Percentiles rank a stretch among this genome's conserved stretches.
Conservation (phyloP, 30 jellyfish, hydroid and myxozoan genomes). For the Haliclystus octoradiatus region DNA sequence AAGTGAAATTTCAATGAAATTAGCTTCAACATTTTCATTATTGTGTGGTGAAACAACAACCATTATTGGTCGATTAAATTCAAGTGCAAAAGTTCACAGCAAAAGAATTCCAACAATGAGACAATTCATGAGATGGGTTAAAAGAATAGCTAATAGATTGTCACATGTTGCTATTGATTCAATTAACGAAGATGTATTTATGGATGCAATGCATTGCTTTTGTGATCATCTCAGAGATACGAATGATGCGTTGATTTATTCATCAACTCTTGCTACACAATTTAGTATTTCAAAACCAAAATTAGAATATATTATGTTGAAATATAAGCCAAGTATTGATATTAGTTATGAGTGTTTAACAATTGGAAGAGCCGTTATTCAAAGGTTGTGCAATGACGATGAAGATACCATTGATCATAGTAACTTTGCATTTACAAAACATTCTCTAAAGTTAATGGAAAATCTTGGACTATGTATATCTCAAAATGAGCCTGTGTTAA, state of each 20-base stretch:
- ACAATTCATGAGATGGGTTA: constrained; percentile 78
- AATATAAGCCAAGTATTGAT: constrained; percentile 43
- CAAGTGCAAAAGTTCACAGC: constrained; percentile 13
- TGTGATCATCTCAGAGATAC: constrained; percentile 44
- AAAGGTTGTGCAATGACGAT: constrained; percentile 6
- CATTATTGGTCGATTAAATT: background rate
- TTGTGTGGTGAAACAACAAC: background rate
- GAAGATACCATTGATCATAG: background rate
- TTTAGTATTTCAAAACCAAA: constrained; percentile 59
- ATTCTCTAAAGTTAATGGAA: constrained; percentile 55
- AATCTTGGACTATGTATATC: constrained; percentile 58
- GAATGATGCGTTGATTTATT: constrained; percentile 23
- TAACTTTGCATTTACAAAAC: constrained; percentile 64
- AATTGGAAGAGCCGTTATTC: constrained; percentile 48
- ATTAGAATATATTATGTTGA: constrained; percentile 35
- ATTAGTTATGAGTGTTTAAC: constrained; percentile 29
- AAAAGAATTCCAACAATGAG: constrained; percentile 51
- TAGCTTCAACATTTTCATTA: background rate
- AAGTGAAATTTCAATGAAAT: background rate
- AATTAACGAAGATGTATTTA: constrained; percentile 37
- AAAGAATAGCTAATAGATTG: constrained; percentile 24
- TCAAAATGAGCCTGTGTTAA: constrained; percentile 72
- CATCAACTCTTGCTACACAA: constrained; percentile 74
- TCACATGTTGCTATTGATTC: constrained; percentile 14
- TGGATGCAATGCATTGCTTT: constrained; percentile 72